Conservation (phyloP, 2,113 vertebrate species). For the Chionis minor region DNA sequence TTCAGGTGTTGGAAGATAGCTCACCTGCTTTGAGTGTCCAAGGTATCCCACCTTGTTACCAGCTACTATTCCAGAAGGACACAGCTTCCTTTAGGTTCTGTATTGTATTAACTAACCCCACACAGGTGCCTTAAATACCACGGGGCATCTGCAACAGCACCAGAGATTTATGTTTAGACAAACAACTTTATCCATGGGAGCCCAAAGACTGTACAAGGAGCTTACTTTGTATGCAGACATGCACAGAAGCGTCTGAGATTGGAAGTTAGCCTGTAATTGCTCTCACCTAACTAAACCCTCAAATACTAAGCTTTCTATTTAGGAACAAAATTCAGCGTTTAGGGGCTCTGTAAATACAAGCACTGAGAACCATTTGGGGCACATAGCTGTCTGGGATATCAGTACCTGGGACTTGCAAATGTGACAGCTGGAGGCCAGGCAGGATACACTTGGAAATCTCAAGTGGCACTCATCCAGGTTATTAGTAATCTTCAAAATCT, state of each 20-base stretch:
- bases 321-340: background rate
- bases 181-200: background rate
- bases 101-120: background rate
- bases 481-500: background rate
- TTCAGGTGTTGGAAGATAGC: background rate
- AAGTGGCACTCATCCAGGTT: background rate
- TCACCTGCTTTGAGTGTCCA: background rate
- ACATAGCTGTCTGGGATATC: background rate
- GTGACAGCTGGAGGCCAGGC: background rate
- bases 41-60: background rate
- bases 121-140: background rate
- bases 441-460: background rate
- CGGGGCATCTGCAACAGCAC: fast-evolving
- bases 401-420: background rate
- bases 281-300: background rate
- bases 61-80: background rate
- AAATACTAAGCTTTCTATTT: background rate
- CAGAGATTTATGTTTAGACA: fast-evolving
- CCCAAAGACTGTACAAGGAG: background rate
- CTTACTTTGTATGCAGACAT: background rate
- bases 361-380: background rate
- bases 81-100: background rate
- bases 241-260: background rate
- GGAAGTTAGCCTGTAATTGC: background rate
- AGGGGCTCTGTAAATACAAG: background rate